Conservation (phyloP, 1,140 invertebrate genomes). For the Solenopsis invicta region DNA sequence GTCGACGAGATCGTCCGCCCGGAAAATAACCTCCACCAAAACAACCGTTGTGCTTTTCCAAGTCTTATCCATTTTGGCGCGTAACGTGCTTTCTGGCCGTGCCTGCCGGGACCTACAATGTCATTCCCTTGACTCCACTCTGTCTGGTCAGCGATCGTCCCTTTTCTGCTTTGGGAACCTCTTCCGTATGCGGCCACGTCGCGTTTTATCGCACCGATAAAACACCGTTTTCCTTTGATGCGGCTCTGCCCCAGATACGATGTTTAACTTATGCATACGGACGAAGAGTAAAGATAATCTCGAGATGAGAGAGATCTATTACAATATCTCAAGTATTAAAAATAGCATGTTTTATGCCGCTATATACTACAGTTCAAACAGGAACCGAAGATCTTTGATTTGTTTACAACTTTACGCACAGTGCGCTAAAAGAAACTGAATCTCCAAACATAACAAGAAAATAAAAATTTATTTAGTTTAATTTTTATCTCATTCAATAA, state of each 20-base stretch:
- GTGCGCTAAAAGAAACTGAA: neutral
- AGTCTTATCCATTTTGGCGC: conserved; percentile 70
- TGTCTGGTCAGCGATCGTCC: conserved; percentile 62
- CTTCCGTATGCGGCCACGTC: conserved; percentile 31
- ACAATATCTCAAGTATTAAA: conserved; percentile 33
- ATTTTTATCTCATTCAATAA: neutral
- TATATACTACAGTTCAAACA: conserved; percentile 2
- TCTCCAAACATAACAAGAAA: neutral
- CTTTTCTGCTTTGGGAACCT: conserved; percentile 45
- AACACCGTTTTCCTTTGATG: conserved; percentile 8
- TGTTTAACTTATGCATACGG: conserved; percentile 41
- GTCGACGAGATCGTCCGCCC: conserved; percentile 79
- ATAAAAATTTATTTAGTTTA: neutral
- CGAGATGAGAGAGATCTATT: conserved; percentile 35
- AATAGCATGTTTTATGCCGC: conserved; percentile 9
- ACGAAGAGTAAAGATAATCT: neutral
- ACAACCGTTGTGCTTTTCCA: conserved; percentile 72
- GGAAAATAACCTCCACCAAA: conserved; percentile 85
- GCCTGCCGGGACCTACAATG: conserved; percentile 14
- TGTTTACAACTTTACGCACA: neutral
- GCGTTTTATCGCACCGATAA: conserved; percentile 62
- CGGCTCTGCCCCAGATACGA: conserved; percentile 23
- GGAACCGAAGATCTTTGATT: neutral
- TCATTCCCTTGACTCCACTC: conserved; percentile 47
- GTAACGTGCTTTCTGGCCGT: conserved; percentile 57